phyloP scores from a whole-genome alignment of 1,140 invertebrate genomes.

The Pachyrhynchus sulphureomaculatus region DNA sequence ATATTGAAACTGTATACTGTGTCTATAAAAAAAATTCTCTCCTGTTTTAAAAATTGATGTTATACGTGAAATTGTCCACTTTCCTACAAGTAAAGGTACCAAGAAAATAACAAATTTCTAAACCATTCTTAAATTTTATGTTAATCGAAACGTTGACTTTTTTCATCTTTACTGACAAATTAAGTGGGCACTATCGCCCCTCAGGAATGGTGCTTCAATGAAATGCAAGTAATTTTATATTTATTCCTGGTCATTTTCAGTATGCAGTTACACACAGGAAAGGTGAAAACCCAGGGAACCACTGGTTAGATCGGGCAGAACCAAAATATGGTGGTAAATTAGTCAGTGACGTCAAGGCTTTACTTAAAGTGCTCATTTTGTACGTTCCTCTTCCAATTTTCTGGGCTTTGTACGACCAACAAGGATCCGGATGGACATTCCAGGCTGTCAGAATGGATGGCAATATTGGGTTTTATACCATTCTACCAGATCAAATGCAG shows the following conservation, averaged over 20 bases:
- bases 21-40: too few relatives aligned
- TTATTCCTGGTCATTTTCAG: conserved; percentile 1
- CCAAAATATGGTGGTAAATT: conserved; percentile 68
- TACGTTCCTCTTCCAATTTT: conserved; percentile 86
- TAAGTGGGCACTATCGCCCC: too few relatives aligned
- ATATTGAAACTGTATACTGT: too few relatives aligned
- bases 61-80: too few relatives aligned
- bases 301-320: conserved; percentile 82
- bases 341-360: conserved; percentile 74
- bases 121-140: too few relatives aligned
- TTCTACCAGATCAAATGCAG: conserved; percentile 90
- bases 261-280: conserved; percentile 13
- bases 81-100: too few relatives aligned
- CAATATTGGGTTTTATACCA: conserved; percentile 62
- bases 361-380: conserved; percentile 71
- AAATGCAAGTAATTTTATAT: too few relatives aligned
- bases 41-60: too few relatives aligned
- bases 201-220: too few relatives aligned
- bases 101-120: too few relatives aligned
- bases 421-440: conserved; percentile 93
- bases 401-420: conserved; percentile 87
- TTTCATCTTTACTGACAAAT: too few relatives aligned
- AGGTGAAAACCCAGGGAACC: conserved; percentile 51
- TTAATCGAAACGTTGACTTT: too few relatives aligned
- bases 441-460: conserved; percentile 92